Base-by-base conservation (phyloP, 2,797 vertebrate genomes). In the Monodelphis domestica region DNA sequence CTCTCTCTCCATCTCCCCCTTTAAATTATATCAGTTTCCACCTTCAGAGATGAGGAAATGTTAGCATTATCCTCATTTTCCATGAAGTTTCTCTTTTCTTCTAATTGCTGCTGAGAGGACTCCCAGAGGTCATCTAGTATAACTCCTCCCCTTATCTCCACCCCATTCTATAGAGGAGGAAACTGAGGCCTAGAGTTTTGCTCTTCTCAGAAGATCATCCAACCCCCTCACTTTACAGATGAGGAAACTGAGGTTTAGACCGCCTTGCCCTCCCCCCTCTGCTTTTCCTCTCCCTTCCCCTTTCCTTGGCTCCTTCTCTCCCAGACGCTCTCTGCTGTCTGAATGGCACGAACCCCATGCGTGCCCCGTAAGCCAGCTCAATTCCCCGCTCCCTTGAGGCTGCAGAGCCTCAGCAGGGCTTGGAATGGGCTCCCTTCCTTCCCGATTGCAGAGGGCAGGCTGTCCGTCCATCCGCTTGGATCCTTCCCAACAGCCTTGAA, bases 81-180 rank as follows among this genome's bases (percentile, higher is more conserved):
- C 53, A 55, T 26, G 17, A 92, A 59, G 87, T 30, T 56, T 94
- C 88, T 26, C 89, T 89, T 53, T 54, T 96, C 12, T 95, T 90
- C 78, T 57, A 50, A 54, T 28, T 57, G 10, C 57, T 70, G 10
- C n/a, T 26, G 2, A 84, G 50, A 84, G 70, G 17, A 38, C 45
- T 38, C 17, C 38, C 63, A 78, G n/a, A 78, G 1, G 6, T 38
- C n/a, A 78, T 24, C 2, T 10, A 78, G 29, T 45, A 17, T 45
- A 45, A 45, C 3, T 38, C 4, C 53, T 53, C 5, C 11, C 11
- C 53, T 53, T 53, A 17, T 7, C 2, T 11, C 38, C 63, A n/a
- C 11, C 57, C 30, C 21, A 26, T 78, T 50, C 12, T 84, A 70
- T n/a, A 24, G 17, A 3, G 78, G 21, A 84, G 70, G 21, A 84